A percentile compares a stretch with the other conserved stretches of the same genome.
These are phyloP conservation scores for Neoseiulus cucumeris DNA, from an alignment of 1,140 invertebrate species.

Conservation along the genomic window DNA sequence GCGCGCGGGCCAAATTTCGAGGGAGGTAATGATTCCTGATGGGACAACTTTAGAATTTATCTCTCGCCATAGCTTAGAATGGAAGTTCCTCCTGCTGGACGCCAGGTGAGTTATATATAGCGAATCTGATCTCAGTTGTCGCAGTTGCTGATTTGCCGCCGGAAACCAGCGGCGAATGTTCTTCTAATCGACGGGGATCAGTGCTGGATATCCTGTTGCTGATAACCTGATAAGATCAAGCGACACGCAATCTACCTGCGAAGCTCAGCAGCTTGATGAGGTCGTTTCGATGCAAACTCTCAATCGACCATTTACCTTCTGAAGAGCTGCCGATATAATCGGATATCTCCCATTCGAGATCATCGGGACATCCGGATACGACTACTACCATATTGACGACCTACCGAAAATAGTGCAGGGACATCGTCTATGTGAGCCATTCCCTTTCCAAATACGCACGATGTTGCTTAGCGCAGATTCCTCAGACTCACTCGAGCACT, in stretches of 20 bases:
- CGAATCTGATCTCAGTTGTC: no score
- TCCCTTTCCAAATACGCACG: no score
- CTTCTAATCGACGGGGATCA: not conserved
- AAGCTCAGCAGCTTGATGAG: not conserved
- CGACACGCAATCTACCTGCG: no score
- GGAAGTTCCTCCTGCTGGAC: conserved; percentile 86
- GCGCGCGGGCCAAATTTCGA: conserved; percentile 56
- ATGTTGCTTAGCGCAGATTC: no score
- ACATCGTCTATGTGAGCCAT: conserved; percentile 57
- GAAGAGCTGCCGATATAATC: conserved; percentile 75
- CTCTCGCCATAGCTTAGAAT: conserved; percentile 76
- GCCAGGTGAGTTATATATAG: conserved; percentile 35
- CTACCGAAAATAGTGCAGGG: conserved; percentile 64
- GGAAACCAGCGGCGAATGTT: no score
- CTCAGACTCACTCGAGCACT: no score
- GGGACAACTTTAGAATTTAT: conserved; percentile 61
- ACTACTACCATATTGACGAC: conserved; percentile 87
- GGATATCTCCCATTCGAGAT: conserved; percentile 87
- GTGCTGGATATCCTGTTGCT: no score
- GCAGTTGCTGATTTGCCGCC: no score
- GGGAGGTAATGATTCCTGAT: conserved; percentile 63
- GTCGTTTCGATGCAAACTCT: not conserved
- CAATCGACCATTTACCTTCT: conserved; percentile 18
- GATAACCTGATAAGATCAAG: no score
- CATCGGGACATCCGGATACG: conserved; percentile 79